phyloP scores from a whole-genome alignment of 2,113 vertebrate genomes.

The Dicentrarchus labrax region DNA sequence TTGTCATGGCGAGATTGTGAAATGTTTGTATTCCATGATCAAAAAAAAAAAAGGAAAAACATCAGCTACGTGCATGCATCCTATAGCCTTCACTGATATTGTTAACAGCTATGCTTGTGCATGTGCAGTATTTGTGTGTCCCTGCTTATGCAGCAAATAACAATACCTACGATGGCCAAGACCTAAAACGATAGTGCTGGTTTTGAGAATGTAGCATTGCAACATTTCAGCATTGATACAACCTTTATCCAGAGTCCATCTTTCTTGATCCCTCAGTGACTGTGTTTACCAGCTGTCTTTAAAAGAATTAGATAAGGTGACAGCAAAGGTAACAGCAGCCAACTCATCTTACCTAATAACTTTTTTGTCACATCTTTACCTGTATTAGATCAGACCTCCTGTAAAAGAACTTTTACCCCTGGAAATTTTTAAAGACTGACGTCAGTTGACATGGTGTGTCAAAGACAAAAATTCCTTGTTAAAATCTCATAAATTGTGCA shows the following conservation, averaged over 20 bases:
- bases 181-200: too few relatives aligned
- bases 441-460: constrained; percentile 13
- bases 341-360: not conserved
- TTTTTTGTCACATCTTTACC: not conserved
- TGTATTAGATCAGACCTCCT: not conserved
- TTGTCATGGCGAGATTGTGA: too few relatives aligned
- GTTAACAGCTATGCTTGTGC: too few relatives aligned
- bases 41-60: too few relatives aligned
- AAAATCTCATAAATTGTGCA: constrained; percentile 16
- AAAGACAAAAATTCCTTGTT: constrained; percentile 15
- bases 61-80: too few relatives aligned
- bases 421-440: constrained; percentile 1
- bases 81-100: too few relatives aligned
- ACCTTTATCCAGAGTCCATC: not conserved
- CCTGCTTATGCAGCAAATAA: too few relatives aligned
- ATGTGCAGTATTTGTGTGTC: too few relatives aligned
- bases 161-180: too few relatives aligned
- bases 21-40: too few relatives aligned
- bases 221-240: not conserved
- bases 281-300: not conserved
- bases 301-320: not conserved
- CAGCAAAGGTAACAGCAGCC: not conserved
- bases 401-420: not conserved
- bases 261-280: not conserved
- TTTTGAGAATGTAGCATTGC: not conserved